Base-by-base conservation (phyloP, 1,140 invertebrate species). In the Sycobia sp. region DNA sequence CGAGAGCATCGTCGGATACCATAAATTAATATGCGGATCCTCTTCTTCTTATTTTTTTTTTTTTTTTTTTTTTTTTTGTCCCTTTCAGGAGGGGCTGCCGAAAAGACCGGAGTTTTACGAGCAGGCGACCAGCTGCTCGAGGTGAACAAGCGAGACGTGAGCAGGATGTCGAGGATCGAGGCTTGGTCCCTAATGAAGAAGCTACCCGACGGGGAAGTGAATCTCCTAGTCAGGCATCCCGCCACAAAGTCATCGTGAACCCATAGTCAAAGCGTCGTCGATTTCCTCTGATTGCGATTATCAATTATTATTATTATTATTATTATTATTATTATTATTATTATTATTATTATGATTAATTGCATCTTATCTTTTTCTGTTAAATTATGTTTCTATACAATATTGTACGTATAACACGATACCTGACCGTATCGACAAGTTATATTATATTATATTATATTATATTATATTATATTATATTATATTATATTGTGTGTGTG, bases 121-220 rank as follows among this genome's bases (percentile, higher is more conserved):
- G 90, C 91, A 43, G 93, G 93, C 29, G 94, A 96, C 78, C 92
- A 96, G 80, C 85, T 97, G 58, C 75, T 95, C 8, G 86, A 87
- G 62, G 90, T 96, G 20, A 95, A 95, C 71, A 90, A 88, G 22
- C 86, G 86, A 44, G 89, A 91, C 59, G 88, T 95, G 63, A 88
- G 88, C 55, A 86, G 86, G 44, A 91, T 96, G 86, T 91, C 93
- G 1, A 86, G 94, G 65, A 94, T 94, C 61, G 93, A 96, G 82
- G 94, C 93, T 36, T 97, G 95, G 95, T 92, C 92, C 67, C 87
- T 94, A 55, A 89, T 97, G 81, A 96, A 96, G 77, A 91, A 92
- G 67, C 76, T 96, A 57, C 90, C 91, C 55, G 88, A 93, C 68
- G 94, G 94, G 29, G 85, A 87, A 73, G 89, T 93, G 41, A 85